Conservation (phyloP, 2,113 vertebrate genomes). For the Phaethornis superciliosus region DNA sequence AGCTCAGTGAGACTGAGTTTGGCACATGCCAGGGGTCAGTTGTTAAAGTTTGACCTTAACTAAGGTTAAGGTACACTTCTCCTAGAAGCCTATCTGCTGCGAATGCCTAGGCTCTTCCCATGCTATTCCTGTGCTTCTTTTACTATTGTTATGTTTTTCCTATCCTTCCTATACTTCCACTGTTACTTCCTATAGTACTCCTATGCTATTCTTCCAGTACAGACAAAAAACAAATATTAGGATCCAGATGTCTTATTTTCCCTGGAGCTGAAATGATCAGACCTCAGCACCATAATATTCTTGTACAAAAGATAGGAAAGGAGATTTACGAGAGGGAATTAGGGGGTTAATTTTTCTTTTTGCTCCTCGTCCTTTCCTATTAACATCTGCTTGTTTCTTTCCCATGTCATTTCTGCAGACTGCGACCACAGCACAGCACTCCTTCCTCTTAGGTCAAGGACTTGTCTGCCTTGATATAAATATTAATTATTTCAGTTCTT, state of each 20-base stretch:
- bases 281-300: background rate
- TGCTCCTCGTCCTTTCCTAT: background rate
- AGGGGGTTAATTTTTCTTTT: slow-evolving; percentile 15
- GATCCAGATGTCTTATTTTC: background rate
- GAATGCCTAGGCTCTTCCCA: background rate
- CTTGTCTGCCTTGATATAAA: slow-evolving; percentile 13
- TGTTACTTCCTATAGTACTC: background rate
- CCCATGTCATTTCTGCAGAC: background rate
- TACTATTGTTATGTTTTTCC: background rate
- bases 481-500: slow-evolving; percentile 30
- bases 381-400: background rate
- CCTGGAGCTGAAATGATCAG: background rate
- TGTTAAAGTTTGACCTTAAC: background rate
- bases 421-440: background rate
- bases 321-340: background rate
- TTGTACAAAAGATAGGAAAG: background rate
- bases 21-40: background rate
- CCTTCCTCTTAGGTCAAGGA: slow-evolving; percentile 35
- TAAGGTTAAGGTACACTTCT: background rate
- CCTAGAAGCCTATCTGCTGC: fast-evolving
- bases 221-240: background rate
- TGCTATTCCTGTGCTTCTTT: background rate
- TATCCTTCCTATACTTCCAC: background rate
- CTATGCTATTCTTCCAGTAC: background rate
- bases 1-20: background rate